Conservation (phyloP, 2,113 vertebrate species). For the Passer montanus region DNA sequence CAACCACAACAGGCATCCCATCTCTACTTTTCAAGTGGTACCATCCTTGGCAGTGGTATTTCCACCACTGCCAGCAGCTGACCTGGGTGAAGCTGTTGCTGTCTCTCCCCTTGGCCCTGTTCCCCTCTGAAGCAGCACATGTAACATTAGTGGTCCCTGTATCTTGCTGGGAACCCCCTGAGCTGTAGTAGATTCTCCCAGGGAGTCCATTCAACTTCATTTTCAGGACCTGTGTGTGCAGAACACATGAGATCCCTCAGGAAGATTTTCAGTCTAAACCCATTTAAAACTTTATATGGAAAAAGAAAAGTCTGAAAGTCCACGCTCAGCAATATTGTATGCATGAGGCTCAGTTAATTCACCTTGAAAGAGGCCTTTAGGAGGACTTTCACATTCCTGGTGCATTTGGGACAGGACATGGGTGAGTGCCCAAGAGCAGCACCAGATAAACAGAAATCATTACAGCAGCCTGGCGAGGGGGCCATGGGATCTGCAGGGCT, state of each 20-base stretch:
- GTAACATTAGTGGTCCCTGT: neutral
- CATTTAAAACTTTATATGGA: neutral
- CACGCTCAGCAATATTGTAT: neutral
- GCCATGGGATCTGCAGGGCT: neutral
- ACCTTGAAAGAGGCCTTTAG: neutral
- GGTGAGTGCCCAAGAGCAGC: conserved; percentile 7
- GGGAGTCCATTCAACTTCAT: neutral
- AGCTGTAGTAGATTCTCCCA: neutral
- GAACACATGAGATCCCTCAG: neutral
- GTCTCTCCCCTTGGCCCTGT: neutral
- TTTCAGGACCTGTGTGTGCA: neutral
- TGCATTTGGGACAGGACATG: neutral
- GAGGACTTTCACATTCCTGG: neutral
- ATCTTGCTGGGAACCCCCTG: neutral
- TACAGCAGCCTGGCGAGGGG: neutral
- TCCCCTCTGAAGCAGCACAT: neutral
- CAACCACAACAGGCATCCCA: neutral
- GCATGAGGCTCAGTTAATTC: neutral
- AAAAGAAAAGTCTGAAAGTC: neutral
- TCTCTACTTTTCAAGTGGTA: neutral
- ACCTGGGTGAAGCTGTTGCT: neutral
- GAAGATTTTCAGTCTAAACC: neutral
- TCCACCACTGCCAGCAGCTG: neutral
- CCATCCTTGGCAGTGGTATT: neutral
- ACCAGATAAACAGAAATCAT: neutral